Conservation (phyloP, 2,888 invertebrate genomes). For the Meiosimyza decipiens region DNA sequence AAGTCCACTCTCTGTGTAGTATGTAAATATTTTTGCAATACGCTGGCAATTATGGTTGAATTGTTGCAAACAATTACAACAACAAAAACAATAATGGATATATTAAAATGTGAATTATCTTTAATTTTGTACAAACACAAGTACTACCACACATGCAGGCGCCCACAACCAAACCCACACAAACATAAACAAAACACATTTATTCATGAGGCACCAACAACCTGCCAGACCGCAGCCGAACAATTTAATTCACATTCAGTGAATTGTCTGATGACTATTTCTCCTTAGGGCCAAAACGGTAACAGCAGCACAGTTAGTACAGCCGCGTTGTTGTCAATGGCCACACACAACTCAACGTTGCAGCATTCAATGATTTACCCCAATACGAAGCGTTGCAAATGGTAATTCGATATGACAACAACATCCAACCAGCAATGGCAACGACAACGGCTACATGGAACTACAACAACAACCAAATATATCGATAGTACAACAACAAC, state of each 20-base stretch:
- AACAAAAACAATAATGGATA: slow-evolving; percentile 45
- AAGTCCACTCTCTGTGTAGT: no score
- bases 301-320: neutral
- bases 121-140: neutral
- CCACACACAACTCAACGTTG: neutral
- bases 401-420: slow-evolving; percentile 5
- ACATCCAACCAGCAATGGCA: neutral
- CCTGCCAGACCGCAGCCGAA: slow-evolving; percentile 15
- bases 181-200: slow-evolving; percentile 1
- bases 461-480: slow-evolving; percentile 4
- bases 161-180: neutral
- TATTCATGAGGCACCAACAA: neutral
- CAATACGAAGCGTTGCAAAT: neutral
- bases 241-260: slow-evolving; percentile 29
- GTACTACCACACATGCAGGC: slow-evolving; percentile 7
- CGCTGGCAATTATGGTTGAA: slow-evolving; percentile 22
- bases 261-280: neutral
- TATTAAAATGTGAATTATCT: slow-evolving; percentile 34
- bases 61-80: slow-evolving; percentile 36
- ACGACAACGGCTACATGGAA: no score
- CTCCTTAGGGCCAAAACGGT: neutral
- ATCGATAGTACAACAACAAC: neutral
- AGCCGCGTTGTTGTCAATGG: neutral
- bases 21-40: slow-evolving; percentile 24
- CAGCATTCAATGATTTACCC: neutral